Conservation (phyloP, 2,797 vertebrate species). For the Tolypeutes matacus region DNA sequence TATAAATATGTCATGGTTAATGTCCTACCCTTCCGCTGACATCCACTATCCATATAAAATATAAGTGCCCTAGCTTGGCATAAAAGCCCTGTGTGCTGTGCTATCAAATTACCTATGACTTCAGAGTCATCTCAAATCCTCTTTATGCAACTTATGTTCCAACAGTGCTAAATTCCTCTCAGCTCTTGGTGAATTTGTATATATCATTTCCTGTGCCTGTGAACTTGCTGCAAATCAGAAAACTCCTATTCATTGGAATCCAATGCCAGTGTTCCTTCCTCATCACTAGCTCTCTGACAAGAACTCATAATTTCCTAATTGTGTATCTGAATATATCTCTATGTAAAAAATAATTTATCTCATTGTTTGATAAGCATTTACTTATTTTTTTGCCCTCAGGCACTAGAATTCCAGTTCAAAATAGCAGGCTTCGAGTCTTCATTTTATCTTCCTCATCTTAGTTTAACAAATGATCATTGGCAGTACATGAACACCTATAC, state of each 20-base stretch:
- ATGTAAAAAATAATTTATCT: background rate
- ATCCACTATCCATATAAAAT: background rate
- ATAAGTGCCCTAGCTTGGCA: background rate
- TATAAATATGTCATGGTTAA: constrained; percentile 43
- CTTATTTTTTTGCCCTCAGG: background rate
- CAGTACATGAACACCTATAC: background rate
- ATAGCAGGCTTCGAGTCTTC: background rate
- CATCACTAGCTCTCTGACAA: background rate
- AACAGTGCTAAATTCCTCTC: background rate
- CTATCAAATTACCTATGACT: constrained; percentile 41
- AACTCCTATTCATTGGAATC: constrained; percentile 12
- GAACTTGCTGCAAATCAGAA: constrained; percentile 34
- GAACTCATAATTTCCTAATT: background rate
- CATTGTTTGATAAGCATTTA: constrained; percentile 24
- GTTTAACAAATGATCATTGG: background rate
- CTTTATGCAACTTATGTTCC: background rate
- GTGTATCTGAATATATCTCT: background rate
- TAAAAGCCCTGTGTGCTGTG: constrained; percentile 7
- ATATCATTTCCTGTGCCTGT: background rate
- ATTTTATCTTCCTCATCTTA: background rate
- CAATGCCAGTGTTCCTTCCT: background rate
- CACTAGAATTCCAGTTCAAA: background rate
- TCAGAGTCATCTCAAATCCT: constrained; percentile 25
- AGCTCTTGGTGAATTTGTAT: background rate
- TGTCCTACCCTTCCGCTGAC: constrained; percentile 21